A percentile compares a stretch with the other conserved stretches of the same genome.
phyloP scores from a whole-genome alignment of 2,797 vertebrate genomes.

The Sebastes reedi region DNA sequence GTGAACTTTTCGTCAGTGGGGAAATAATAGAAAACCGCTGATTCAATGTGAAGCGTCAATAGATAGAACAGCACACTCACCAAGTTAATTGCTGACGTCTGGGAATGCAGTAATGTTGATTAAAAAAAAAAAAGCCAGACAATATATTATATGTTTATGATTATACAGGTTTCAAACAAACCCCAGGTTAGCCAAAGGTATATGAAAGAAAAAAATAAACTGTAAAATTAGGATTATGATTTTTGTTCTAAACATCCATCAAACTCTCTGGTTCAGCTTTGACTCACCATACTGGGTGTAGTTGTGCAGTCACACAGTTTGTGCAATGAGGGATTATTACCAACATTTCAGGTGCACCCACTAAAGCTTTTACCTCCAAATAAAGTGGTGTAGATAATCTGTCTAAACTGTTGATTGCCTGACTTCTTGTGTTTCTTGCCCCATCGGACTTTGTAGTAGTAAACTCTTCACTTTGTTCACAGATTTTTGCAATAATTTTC shows the following conservation, averaged over 20 bases:
- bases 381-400: not conserved
- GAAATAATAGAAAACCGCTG: conserved; percentile 17
- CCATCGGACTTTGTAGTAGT: not conserved
- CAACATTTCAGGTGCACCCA: not conserved
- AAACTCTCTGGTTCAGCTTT: not conserved
- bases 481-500: not conserved
- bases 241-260: not conserved
- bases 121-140: not conserved
- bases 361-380: not conserved
- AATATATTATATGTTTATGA: not conserved
- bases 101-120: not conserved
- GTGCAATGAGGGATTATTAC: not conserved
- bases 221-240: not conserved
- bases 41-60: not conserved
- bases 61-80: not conserved
- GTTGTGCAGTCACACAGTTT: not conserved
- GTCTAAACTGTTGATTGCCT: not conserved
- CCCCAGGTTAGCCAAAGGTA: not conserved
- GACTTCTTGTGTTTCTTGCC: not conserved
- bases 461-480: not conserved
- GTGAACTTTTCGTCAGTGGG: not conserved
- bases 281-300: not conserved
- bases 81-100: not conserved
- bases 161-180: not conserved
- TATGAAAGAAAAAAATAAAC: not conserved